Evolutionary conservation across 2,888 invertebrate genomes (phyloP), one percentile per base, ranked within the genome.

Genomic region (Prostheceraeus crozeri): DNA sequence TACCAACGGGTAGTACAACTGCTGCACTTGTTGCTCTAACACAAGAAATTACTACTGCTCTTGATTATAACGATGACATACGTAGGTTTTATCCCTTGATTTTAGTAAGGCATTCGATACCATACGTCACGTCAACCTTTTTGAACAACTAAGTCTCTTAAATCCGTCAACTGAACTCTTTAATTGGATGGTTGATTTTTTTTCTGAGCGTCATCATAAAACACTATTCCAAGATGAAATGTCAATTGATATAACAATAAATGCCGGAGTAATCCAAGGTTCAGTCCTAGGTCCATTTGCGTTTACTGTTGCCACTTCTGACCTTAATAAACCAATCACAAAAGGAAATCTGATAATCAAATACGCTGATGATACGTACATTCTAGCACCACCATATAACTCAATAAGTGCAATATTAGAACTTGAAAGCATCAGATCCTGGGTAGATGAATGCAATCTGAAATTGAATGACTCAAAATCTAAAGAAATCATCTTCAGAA

Each of bases 211-310:
- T 28, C 48, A 19, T 28, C 48, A 48, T 48, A 48, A 28, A 48
- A 48, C 48, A 23, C 23, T 48, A 25, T 48, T 48, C 27, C 48
- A 48, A 48, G 48, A 48, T 28, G 27, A 28, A 48, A 48, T 28
- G 23, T 48, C 48, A 23, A 4, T 25, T 28, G 14, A 10, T 25
- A 48, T 25, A 48, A 23, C 25, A 23, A 48, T 28, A 23, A 48
- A 48, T 28, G 48, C 48, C 25, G 48, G 48, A 25, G 48, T 48
- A 23, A 48, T 48, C 48, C 48, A 48, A 48, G 48, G 48, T 28
- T 48, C 48, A 23, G 48, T 28, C 48, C 23, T 48, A 48, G 48
- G 48, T 14, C 48, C 23, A n/a, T 48, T 48, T 48, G 27, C 48
- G 27, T 48, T 48, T 28, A 25, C 48, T 25, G 48, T 48, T 25